Base-by-base conservation (phyloP, 2,888 invertebrate species). In the Agonopterix heracliana region DNA sequence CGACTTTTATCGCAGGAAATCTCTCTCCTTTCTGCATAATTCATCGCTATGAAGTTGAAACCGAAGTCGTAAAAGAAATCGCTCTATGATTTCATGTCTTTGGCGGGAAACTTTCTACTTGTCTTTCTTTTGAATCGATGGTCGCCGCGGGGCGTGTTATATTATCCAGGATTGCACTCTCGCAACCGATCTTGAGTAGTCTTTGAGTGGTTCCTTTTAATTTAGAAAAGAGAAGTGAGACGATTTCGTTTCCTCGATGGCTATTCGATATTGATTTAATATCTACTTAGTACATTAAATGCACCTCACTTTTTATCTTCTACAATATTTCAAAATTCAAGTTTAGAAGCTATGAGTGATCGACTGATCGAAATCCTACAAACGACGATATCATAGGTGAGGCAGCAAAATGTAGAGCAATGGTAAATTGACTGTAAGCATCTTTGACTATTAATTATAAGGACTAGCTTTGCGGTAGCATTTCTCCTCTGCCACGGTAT, bases 21-120 rank as follows among this genome's bases (percentile, higher is more conserved):
- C 86, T 83, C 78, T 82, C 84, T 83, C 76, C 79, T 83, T 75
- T 84, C 84, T 85, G 85, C 86, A 87, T 88, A 86, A 88, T 88
- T 87, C 87, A 87, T 86, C 75, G 83, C 77, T 81, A 79, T 82
- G 84, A 85, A 87, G 87, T 88, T 86, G 86, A 86, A 88, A 87
- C 84, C 84, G 78, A 83, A 81, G 83, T 85, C 86, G 86, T 87
- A 88, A 87, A 87, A 85, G 86, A 85, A 87, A 88, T 87, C 84
- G 85, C 77, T 86, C 85, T 86, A 86, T 86, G 86, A 88, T 87
- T 86, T 82, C 84, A 81, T 84, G 81, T 84, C 83, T 85, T 83
- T 72, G 79, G 73, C 75, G 75, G 74, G 68, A 78, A 86, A 85
- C 75, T 87, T 87, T 81, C 67, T 74, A 73, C 81, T 81, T 76